These are phyloP conservation scores for Asobara japonica DNA, from an alignment of 1,140 invertebrate species.

Conservation along the genomic window DNA sequence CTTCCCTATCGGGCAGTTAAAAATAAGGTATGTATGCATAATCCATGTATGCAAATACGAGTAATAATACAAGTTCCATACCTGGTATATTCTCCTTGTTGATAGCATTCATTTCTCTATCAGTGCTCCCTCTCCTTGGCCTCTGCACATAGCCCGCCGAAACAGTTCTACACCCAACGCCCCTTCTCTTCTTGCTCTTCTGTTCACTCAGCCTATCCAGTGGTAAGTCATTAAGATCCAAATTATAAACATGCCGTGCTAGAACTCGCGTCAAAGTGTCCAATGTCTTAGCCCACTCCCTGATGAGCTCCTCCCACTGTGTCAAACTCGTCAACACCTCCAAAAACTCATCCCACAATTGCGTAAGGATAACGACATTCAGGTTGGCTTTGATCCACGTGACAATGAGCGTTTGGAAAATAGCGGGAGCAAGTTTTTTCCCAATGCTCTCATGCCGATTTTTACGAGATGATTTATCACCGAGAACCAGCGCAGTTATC, in stretches of 20 bases:
- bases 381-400: conserved; percentile 98
- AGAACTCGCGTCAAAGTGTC: conserved; percentile 93
- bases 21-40: no score
- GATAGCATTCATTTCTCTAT: conserved; percentile 55
- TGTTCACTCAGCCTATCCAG: conserved; percentile 86
- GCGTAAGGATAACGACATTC: conserved; percentile 87
- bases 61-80: conserved; percentile 23
- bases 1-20: no score
- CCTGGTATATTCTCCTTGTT: conserved; percentile 57
- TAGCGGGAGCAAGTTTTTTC: conserved; percentile 85
- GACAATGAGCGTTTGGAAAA: conserved; percentile 96
- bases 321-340: conserved; percentile 88
- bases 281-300: conserved; percentile 98
- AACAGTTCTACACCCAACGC: conserved; percentile 64
- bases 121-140: conserved; percentile 54
- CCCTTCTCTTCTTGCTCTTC: conserved; percentile 76
- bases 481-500: conserved; percentile 91
- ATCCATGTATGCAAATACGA: neutral
- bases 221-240: conserved; percentile 91
- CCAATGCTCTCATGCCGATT: conserved; percentile 83
- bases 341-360: conserved; percentile 96
- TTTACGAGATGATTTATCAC: conserved; percentile 77
- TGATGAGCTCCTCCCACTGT: conserved; percentile 94
- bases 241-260: conserved; percentile 90
- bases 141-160: conserved; percentile 61